Percentiles rank a stretch among this genome's conserved stretches.
Evolutionary conservation across 2,113 vertebrate species (phyloP).

Genomic region (Recurvirostra avosetta): DNA sequence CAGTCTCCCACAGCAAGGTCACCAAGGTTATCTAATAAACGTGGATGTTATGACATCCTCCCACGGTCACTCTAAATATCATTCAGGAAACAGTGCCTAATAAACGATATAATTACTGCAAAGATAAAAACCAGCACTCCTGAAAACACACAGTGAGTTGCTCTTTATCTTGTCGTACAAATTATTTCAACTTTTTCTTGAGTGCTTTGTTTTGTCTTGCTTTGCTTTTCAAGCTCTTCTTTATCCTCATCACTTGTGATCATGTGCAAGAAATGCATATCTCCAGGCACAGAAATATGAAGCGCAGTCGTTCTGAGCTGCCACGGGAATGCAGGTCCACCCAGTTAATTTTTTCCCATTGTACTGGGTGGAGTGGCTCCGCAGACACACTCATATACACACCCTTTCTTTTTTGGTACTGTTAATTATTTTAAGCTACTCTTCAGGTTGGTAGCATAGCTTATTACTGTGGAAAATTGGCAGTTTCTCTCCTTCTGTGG

Average conservation of each 20-base stretch:
- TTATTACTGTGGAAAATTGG: constrained; percentile 39
- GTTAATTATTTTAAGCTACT: constrained; percentile 49
- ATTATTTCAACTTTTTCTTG: background rate
- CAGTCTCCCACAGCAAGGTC: background rate
- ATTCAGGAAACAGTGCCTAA: background rate
- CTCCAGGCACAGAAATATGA: constrained; percentile 25
- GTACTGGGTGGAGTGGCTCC: constrained; percentile 28
- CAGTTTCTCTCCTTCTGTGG: constrained; percentile 10
- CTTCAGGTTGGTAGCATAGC: constrained; percentile 13
- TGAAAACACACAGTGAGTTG: background rate
- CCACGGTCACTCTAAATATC: background rate
- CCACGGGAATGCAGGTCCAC: constrained; percentile 26
- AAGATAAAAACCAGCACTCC: background rate
- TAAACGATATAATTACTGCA: background rate
- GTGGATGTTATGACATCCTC: background rate
- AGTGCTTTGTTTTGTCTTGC: background rate
- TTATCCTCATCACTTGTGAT: background rate
- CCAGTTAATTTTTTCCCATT: constrained; percentile 35
- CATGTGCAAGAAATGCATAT: background rate
- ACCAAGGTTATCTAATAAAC: background rate
- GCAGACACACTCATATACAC: background rate
- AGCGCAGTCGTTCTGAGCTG: background rate
- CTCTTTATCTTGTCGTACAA: background rate
- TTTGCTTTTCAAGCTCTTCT: background rate
- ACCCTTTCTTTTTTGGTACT: constrained; percentile 37